Base-by-base conservation (phyloP, 23 tunicate genomes). In the Styela plicata region DNA sequence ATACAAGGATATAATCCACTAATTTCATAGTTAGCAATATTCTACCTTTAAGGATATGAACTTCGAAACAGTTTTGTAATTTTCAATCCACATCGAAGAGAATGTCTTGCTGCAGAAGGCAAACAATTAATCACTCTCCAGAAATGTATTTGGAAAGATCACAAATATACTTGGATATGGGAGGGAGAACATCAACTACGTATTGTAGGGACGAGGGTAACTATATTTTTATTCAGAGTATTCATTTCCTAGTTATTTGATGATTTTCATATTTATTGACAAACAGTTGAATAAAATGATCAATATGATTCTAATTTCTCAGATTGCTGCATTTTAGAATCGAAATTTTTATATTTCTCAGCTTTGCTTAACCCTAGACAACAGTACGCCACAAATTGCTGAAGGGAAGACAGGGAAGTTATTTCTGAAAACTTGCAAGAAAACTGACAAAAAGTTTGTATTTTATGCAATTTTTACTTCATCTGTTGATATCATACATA, bases 101-200 rank as follows among this genome's bases (percentile, higher is more conserved):
- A 30, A 18, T 84, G 89, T 64, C 74, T 89, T 23, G 79, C 69
- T 70, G 68, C 65, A 21, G 69, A 64, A 57, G 74, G 62, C 19
- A 70, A 35, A 24, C 31, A n/a, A 3, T 63, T 78, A 25, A 69
- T 34, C 20, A 28, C 74, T 33, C 26, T 35, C 20, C 13, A 26
- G 21, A 34, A 57, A 1, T 84, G 88, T 65, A 29, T 68, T 17
- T 24, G 65, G 62, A 69, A 79, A 29, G 70, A 64, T 28, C 74
- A 53, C 28, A 26, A 29, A 17, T 37, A 74, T 24, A 84, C 74
- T 20, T 89, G 94, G 94, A 74, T 89, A 33, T 89, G 94, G 94
- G 80, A 84, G 26, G 34, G 82, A 44, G 36, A 74, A 13, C 34
- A 61, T 52, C 88, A 80, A 30, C 74, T 89, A 5, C 75, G 74